Conservation (phyloP, 2,113 vertebrate genomes). For the Peromyscus polionotus region DNA sequence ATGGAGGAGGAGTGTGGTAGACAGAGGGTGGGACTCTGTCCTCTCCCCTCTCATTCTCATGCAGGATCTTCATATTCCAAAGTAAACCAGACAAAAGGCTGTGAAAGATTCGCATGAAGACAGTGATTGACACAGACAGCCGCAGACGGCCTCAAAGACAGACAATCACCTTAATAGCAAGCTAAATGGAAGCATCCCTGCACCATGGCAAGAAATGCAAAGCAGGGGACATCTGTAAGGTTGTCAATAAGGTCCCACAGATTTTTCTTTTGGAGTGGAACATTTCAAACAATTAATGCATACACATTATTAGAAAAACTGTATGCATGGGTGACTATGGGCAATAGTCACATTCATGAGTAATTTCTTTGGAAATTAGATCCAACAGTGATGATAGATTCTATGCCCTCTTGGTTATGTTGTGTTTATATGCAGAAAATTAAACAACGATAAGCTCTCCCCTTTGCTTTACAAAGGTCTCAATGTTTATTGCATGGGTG, state of each 20-base stretch:
- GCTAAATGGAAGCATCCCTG: neutral
- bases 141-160: neutral
- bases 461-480: conserved; percentile 94
- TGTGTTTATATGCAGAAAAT: neutral
- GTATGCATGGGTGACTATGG: neutral
- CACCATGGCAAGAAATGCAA: neutral
- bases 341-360: neutral
- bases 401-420: neutral
- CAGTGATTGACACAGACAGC: conserved; percentile 35
- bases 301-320: neutral
- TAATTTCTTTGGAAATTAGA: conserved; percentile 26
- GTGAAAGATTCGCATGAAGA: neutral
- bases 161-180: neutral
- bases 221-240: neutral
- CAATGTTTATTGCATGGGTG: conserved; percentile 87
- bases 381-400: neutral
- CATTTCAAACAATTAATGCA: neutral
- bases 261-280: neutral
- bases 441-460: conserved; percentile 92
- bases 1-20: neutral
- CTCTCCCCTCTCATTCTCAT: neutral
- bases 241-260: neutral
- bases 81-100: conserved; percentile 3
- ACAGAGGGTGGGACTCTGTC: neutral
- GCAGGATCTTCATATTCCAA: neutral